Conservation (phyloP, 2,797 vertebrate genomes). For the Gallinago stenura region DNA sequence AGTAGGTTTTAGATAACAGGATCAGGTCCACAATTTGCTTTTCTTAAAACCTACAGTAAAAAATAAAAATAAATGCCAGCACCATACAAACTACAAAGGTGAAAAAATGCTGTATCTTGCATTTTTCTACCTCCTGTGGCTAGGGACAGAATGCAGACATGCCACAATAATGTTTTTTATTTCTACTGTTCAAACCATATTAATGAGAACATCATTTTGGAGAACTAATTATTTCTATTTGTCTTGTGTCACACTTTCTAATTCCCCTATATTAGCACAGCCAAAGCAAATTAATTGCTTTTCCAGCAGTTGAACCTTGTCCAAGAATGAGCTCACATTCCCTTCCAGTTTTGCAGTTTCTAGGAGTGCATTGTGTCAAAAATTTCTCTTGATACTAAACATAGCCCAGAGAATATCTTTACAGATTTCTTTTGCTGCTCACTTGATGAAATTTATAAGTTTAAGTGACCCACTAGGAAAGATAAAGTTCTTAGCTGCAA, state of each 20-base stretch:
- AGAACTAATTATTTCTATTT: conserved; percentile 99
- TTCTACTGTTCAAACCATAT: conserved; percentile 88
- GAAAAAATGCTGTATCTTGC: conserved; percentile 70
- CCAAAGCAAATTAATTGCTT: conserved; percentile 99
- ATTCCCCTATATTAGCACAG: conserved; percentile 99
- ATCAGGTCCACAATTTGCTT: not conserved
- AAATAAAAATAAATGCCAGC: conserved; percentile 54
- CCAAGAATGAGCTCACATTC: conserved; percentile 96
- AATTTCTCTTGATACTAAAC: conserved; percentile 88
- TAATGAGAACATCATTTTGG: conserved; percentile 99
- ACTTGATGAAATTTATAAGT: conserved; percentile 92
- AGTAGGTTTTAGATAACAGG: not conserved
- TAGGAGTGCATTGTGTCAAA: conserved; percentile 89
- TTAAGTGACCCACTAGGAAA: conserved; percentile 94
- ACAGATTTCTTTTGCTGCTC: conserved; percentile 86
- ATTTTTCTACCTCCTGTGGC: conserved; percentile 77
- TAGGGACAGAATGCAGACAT: conserved; percentile 84
- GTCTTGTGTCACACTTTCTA: conserved; percentile 99
- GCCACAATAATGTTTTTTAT: conserved; percentile 89
- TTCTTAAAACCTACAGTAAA: conserved; percentile 20
- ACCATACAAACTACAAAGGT: conserved; percentile 63
- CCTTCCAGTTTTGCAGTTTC: conserved; percentile 91
- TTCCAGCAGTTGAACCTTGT: conserved; percentile 98
- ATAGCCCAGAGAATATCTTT: conserved; percentile 86
- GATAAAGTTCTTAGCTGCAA: conserved; percentile 99